Conservation (phyloP, 2,113 vertebrate species). For the Chlorocebus sabaeus region DNA sequence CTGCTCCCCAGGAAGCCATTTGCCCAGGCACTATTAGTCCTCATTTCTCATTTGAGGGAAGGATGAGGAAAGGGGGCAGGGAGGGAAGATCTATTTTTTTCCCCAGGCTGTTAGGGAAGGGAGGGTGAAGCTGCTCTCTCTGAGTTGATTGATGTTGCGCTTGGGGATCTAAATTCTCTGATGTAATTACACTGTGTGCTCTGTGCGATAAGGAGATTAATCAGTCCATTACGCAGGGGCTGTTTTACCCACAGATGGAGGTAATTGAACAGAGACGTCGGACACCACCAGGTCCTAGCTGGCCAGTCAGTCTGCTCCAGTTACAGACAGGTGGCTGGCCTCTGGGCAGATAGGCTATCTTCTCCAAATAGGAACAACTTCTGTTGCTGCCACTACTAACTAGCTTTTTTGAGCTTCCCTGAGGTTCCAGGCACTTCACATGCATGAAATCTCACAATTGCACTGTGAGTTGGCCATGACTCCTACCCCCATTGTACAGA, state of each 20-base stretch:
- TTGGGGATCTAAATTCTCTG: slow-evolving; percentile 84
- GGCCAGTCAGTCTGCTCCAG: neutral
- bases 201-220: slow-evolving; percentile 90
- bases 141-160: slow-evolving; percentile 87
- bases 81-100: neutral
- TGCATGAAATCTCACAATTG: fast-evolving
- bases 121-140: slow-evolving; percentile 47
- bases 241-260: slow-evolving; percentile 81
- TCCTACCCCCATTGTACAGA: neutral
- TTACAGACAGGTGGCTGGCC: slow-evolving; percentile 10
- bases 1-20: neutral
- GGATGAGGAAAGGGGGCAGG: neutral
- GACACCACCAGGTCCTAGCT: slow-evolving; percentile 38
- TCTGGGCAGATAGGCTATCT: neutral
- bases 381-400: neutral
- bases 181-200: slow-evolving; percentile 91
- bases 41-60: neutral
- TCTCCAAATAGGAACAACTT: neutral
- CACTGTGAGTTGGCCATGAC: neutral
- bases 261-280: slow-evolving; percentile 86
- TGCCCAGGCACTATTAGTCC: neutral
- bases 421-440: neutral
- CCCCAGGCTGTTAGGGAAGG: slow-evolving; percentile 15
- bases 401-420: neutral
- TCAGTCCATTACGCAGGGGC: slow-evolving; percentile 86